Base-by-base conservation (phyloP, 2,888 invertebrate genomes). In the Pristionchus arcanus region DNA sequence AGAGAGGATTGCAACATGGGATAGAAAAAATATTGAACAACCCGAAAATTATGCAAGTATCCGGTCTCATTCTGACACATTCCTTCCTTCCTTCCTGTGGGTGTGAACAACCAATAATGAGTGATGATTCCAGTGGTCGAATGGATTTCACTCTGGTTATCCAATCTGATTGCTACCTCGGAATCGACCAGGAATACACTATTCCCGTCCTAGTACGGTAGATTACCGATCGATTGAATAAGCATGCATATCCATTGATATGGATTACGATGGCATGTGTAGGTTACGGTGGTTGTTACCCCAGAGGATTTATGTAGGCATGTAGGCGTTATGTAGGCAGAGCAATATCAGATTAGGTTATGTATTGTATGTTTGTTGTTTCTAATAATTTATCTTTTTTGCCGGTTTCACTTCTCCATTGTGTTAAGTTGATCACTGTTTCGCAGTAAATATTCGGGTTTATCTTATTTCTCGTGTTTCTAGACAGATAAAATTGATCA, bases 141-240 rank as follows among this genome's bases (percentile, higher is more conserved):
- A 89, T 88, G 55, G 55, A 83, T 13, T 37, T 94, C n/a, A 90
- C 92, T 3, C 63, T 94, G 28, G 92, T 92, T 84, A 63, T 94
- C 21, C 89, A 93, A 83, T 94, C 94, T 81, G 94, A 94, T 89
- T 93, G 93, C 89, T 94, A 94, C 87, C 84, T 94, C 42, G 94
- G 94, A 87, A 93, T 94, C 87, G 94, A 94, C 89, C 94, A 94
- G 89, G 93, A 94, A 77, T 94, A 94, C 90, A 89, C 84, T 31
- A 71, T 93, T 85, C 90, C 83, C 42, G 85, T 90, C 63, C 74
- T 87, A 59, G 87, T 87, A 68, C 87, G 53, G 87, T 87, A 87
- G 53, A 53, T 28, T 16, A 87, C 21, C 28, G 84, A 83, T 34
- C 28, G 84, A 83, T 59, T 53, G 49, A 53, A 15, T 49, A 4